Base-by-base conservation (phyloP, 2,888 invertebrate species). In the Corbicula japonica region DNA sequence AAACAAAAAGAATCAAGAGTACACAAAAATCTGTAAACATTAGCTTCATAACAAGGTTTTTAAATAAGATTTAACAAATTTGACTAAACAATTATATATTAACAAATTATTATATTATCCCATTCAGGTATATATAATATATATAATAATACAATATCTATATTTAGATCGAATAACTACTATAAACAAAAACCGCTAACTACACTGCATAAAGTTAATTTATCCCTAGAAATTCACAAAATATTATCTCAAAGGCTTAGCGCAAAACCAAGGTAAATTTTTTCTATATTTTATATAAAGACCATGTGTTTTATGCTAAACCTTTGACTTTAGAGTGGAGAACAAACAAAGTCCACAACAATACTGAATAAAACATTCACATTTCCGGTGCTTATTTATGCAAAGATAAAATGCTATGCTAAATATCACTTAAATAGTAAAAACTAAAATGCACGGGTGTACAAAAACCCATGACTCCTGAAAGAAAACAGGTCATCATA, bases 41-140 rank as follows among this genome's bases (percentile, higher is more conserved):
- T 70, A 75, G 66, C 62, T 71, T 62, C 84, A 80, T 78, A 89
- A 86, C 89, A 90, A 88, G 65, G 62, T 83, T 71, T 77, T 84
- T 88, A 86, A 88, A 88, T 88, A 88, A 87, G 80, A 77, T 80
- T 75, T 85, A 87, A 86, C 84, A 88, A 54, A 85, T 85, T 82
- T 84, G 86, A 86, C 86, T 86, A 87, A 84, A 87, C 83, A 78
- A 77, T 77, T 82, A 82, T 80, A 82, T 76, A 82, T 85, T 80
- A 86, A 84, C 84, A 85, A 86, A 76, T 80, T 74, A 78, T 82
- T 69, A 75, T 71, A 72, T 30, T 72, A 41, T 76, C 79, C 83
- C 76, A 76, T 68, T 69, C 77, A 80, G 75, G 77, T 80, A 81
- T 86, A 79, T 83, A 85, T 76, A 78, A 58, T 78, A 80, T 80